Conservation (phyloP, 2,797 vertebrate genomes). For the Otolemur crassicaudatus region DNA sequence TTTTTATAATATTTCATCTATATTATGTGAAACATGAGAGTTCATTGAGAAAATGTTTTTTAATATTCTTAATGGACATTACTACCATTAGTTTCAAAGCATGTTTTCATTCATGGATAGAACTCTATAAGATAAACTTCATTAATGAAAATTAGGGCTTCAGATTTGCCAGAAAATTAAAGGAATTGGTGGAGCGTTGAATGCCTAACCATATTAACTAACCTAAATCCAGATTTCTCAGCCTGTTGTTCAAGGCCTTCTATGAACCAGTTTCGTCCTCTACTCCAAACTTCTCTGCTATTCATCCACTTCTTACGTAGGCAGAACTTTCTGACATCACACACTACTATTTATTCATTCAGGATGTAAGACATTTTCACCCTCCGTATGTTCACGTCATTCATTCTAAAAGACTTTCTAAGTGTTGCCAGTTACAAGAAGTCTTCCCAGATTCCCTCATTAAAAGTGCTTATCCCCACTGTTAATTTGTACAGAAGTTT, state of each 20-base stretch:
- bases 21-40: not conserved
- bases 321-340: not conserved
- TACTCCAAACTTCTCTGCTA: not conserved
- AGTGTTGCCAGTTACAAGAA: slow-evolving; percentile 10
- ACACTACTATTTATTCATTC: slow-evolving; percentile 16
- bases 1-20: not conserved
- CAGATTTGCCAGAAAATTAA: not conserved
- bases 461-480: not conserved
- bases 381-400: not conserved
- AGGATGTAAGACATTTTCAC: not conserved
- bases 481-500: not conserved
- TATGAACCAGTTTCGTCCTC: not conserved
- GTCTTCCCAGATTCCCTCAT: not conserved
- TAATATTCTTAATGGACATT: not conserved
- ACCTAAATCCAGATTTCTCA: not conserved
- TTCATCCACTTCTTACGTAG: not conserved
- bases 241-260: not conserved
- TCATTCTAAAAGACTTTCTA: slow-evolving; percentile 11
- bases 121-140: not conserved
- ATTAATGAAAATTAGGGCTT: not conserved
- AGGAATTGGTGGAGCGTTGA: not conserved
- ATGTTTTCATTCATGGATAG: not conserved
- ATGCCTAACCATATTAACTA: not conserved
- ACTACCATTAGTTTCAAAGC: not conserved
- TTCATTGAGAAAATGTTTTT: not conserved